phyloP scores from a whole-genome alignment of 2,113 vertebrate genomes.

The Benitochromis conjunctus region DNA sequence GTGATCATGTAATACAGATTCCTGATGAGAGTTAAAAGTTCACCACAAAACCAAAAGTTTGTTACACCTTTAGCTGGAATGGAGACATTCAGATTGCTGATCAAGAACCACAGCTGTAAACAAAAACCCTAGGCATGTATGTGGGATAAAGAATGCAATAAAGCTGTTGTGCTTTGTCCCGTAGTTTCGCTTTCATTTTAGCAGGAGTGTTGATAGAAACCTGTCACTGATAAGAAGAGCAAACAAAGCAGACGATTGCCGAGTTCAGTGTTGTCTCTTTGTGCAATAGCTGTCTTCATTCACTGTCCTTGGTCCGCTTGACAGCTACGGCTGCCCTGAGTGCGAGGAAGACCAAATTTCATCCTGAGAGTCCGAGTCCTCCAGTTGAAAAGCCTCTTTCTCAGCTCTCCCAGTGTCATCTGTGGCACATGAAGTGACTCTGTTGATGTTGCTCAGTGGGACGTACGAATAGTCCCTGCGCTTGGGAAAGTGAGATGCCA shows the following conservation, averaged over 20 bases:
- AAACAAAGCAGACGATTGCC: background rate
- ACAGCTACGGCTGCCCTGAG: background rate
- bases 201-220: background rate
- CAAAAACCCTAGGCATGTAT: background rate
- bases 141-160: background rate
- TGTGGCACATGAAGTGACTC: background rate
- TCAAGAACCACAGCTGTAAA: background rate
- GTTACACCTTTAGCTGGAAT: background rate
- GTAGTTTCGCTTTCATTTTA: background rate
- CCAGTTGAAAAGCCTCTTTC: background rate
- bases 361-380: constrained; percentile 56
- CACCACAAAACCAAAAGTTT: background rate
- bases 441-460: constrained; percentile 53
- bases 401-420: background rate
- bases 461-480: constrained; percentile 63
- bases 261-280: background rate
- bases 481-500: background rate
- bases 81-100: background rate
- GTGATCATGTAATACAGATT: background rate
- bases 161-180: background rate
- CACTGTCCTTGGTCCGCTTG: background rate
- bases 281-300: background rate
- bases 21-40: background rate
- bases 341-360: constrained; percentile 17
- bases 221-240: background rate